These are phyloP conservation scores for Kradibia gibbosae DNA, from an alignment of 1,140 invertebrate genomes.

Conservation along the genomic window DNA sequence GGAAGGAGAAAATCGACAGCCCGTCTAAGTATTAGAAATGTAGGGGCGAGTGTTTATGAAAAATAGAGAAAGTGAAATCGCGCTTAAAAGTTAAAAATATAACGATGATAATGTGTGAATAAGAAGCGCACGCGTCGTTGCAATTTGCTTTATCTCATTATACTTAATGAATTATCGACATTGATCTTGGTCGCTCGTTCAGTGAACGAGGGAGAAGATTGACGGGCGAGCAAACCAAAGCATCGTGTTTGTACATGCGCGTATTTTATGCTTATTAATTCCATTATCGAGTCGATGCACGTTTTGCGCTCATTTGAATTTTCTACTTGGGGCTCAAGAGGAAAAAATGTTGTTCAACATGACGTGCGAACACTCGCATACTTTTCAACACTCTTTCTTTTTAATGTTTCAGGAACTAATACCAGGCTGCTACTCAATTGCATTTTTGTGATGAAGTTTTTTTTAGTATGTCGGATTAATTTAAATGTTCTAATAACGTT, in stretches of 20 bases:
- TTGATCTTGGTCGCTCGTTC: constrained; percentile 38
- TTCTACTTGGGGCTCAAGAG: not conserved
- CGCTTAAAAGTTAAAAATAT: not conserved
- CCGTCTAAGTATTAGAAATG: too few relatives aligned
- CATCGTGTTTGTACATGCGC: not conserved
- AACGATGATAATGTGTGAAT: not conserved
- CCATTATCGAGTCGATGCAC: not conserved
- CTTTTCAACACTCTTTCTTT: too few relatives aligned
- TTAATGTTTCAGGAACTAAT: too few relatives aligned
- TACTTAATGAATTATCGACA: constrained; percentile 38
- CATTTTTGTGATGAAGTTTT: too few relatives aligned
- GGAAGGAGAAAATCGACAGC: too few relatives aligned
- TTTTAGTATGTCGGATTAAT: too few relatives aligned
- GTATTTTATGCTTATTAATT: constrained; percentile 19
- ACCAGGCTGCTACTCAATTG: too few relatives aligned
- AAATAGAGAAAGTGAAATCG: not conserved
- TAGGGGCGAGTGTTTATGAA: too few relatives aligned
- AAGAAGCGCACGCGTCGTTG: not conserved
- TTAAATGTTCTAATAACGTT: too few relatives aligned
- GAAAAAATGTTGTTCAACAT: too few relatives aligned
- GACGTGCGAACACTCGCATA: too few relatives aligned
- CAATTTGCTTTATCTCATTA: constrained; percentile 40
- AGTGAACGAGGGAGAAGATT: not conserved
- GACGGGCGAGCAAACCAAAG: not conserved
- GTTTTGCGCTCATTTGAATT: not conserved